Percentiles rank a stretch among this genome's conserved stretches.
Evolutionary conservation across 2,113 vertebrate species (phyloP).

Genomic region (Aegithalos caudatus): DNA sequence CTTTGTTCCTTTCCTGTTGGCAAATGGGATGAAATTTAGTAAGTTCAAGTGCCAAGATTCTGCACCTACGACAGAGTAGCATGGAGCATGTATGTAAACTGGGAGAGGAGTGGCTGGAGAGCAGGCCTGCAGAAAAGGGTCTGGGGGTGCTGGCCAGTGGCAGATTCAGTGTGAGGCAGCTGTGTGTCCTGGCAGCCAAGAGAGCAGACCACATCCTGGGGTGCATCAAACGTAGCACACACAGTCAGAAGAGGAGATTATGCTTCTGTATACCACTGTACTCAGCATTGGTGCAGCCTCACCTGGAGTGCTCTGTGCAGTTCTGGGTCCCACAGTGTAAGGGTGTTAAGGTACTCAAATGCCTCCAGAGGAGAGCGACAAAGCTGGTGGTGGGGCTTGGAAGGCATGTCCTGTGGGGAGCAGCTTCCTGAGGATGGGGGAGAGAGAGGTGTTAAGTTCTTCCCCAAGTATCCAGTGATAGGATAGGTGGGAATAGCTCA

Average conservation of each 20-base stretch:
- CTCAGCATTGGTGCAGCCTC: accelerated
- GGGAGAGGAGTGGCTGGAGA: not conserved
- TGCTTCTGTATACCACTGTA: accelerated
- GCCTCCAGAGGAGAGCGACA: not conserved
- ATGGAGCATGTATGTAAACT: accelerated
- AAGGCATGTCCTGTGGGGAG: not conserved
- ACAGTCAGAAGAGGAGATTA: not conserved
- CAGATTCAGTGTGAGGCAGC: not conserved
- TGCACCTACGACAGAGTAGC: not conserved
- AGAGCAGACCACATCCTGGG: not conserved
- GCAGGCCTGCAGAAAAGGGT: not conserved
- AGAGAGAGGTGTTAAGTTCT: not conserved
- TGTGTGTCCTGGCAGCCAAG: not conserved
- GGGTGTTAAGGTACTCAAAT: not conserved
- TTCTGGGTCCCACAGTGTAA: not conserved
- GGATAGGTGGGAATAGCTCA: accelerated
- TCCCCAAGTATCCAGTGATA: accelerated
- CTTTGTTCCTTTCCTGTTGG: not conserved
- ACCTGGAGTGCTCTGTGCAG: not conserved
- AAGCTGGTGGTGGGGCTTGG: not conserved
- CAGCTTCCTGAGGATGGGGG: not conserved
- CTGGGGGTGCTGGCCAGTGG: not conserved
- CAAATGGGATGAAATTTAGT: not conserved
- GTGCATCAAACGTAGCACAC: not conserved
- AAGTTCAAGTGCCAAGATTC: not conserved